Evolutionary conservation across 1,140 invertebrate genomes (phyloP), one percentile per base, ranked within the genome.

Genomic region (Drosophila kohkoa): DNA sequence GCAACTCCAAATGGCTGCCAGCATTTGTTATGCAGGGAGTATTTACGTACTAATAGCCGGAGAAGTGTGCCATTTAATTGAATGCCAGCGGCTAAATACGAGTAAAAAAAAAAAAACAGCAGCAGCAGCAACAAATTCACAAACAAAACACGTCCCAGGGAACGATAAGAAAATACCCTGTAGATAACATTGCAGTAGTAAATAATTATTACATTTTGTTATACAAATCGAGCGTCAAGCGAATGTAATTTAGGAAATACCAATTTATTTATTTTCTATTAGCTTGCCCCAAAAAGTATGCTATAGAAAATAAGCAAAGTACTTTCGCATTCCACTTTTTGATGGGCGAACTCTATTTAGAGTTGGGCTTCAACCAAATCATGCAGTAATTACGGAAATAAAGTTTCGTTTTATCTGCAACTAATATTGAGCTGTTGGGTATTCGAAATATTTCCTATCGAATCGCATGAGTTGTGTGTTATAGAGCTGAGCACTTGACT

Each of bases 51-150:
- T 83, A 89, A 88, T 87, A 78, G 83, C 83, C 63, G 52, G n/a
- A 20, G 60, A 77, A 82, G 71, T 81, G 85, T 73, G 70, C 81
- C 85, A 70, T 82, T 83, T 88, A 88, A 88, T 88, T 83, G 83
- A 87, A 87, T 83, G 83, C 83, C 83, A 28, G 58, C 48, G 80
- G 83, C 77, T 45, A 57, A 48, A 46, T 25, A 25, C 20, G 20
- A 25, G 3, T 25, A 43, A 52, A 48, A 49, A 48, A 65, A 32
- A 55, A 57, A 41, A 41, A 38, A 10, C 15, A 6, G 3, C n/a
- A 75, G 16, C 32, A 25, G 25, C 16, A 41, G 16, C 15, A 48
- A 48, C 35, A 38, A 25, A 25, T 25, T 25, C 20, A 25, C 35
- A 38, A 38, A 10, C 6, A 43, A 38, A 38, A 8, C 35, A 38